Base-by-base conservation (phyloP, 2,888 invertebrate species). In the Drosophila putrida region DNA sequence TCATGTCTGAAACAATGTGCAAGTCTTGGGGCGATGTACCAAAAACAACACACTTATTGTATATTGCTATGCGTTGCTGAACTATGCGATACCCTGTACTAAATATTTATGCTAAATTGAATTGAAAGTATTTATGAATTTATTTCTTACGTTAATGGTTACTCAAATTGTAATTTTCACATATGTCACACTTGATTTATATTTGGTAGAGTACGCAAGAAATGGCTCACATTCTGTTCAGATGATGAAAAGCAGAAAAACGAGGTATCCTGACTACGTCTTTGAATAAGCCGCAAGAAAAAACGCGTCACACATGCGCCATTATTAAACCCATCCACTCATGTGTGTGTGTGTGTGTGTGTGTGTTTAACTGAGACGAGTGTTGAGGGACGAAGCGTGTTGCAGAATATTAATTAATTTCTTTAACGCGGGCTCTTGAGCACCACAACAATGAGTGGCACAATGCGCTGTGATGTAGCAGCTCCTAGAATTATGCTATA, bases 361-460 rank as follows among this genome's bases (percentile, higher is more conserved):
- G 31, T 44, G 50, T 61, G 44, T 33, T 35, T 20, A 38, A 20
- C 9, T 25, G 47, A 9, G 44, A 25, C 6, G 50, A 36, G 36
- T 13, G 61, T 27, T 10, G 31, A 28, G 73, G 57, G 20, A 49
- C 46, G 46, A 59, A 55, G 68, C 53, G 59, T 49, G 51, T 54
- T 75, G 63, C 75, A 71, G 88, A 89, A 89, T 85, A 89, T 85
- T 85, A 85, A 85, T 85, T 85, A 89, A 89, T 88, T 89, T 89
- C 86, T 75, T 88, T 88, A 80, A 75, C 81, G 72, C 89, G 78
- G 69, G 51, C 54, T 27, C 47, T 53, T 51, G 41, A 60, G 54
- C 63, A 72, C 87, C 89, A 71, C 89, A 87, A 89, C 87, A 89
- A 78, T 80, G 78, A 86, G 71, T 80, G 68, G 59, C 81, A 78